A percentile compares a stretch with the other conserved stretches of the same genome.
phyloP scores from a whole-genome alignment of 1,140 invertebrate species.

The Drosophila tropicalis region DNA sequence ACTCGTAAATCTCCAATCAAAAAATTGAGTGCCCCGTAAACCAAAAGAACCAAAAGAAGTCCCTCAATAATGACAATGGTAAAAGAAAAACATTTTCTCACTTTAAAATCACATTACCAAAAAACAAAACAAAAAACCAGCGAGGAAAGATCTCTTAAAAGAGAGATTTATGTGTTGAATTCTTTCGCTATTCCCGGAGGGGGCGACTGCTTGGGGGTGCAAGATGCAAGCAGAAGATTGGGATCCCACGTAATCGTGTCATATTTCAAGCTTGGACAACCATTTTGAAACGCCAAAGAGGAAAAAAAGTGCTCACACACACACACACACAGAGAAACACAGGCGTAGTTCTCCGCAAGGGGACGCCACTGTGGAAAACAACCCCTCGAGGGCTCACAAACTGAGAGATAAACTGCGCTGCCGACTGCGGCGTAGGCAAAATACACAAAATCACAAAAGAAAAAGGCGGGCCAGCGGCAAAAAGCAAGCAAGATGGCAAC shows the following conservation, averaged over 20 bases:
- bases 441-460: constrained; percentile 19
- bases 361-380: constrained; percentile 46
- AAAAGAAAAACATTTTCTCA: constrained; percentile 31
- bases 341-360: constrained; percentile 40
- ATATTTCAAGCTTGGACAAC: constrained; percentile 77
- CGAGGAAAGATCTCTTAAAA: constrained; percentile 9
- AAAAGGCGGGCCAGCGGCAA: constrained; percentile 49
- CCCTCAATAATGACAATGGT: constrained; percentile 2
- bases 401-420: constrained; percentile 51
- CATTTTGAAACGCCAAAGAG: constrained; percentile 53
- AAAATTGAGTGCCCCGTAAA: constrained; percentile 64
- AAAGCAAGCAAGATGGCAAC: constrained; percentile 55
- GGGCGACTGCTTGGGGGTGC: background rate
- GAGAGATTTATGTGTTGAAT: constrained; percentile 50
- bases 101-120: constrained; percentile 38
- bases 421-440: constrained; percentile 44
- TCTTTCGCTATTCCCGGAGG: background rate
- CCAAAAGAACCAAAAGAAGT: constrained; percentile 23
- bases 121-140: background rate
- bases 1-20: constrained; percentile 70
- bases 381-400: constrained; percentile 43
- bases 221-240: constrained; percentile 4
- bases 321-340: background rate
- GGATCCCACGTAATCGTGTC: constrained; percentile 63
- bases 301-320: constrained; percentile 10